Base-by-base conservation (phyloP, 2,797 vertebrate genomes). In the Myotis planiceps region DNA sequence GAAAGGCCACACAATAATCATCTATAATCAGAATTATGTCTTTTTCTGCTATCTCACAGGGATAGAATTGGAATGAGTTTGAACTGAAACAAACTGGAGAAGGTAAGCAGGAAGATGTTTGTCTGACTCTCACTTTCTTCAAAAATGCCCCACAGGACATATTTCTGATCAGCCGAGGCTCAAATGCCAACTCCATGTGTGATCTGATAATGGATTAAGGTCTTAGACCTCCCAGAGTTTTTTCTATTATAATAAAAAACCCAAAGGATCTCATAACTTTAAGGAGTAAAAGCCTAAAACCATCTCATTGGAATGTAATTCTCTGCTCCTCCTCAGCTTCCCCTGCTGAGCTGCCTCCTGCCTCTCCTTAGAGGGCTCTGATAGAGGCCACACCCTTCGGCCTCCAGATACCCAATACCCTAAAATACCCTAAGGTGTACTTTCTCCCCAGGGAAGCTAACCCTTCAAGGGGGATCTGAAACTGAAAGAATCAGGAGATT, bases 191-290 rank as follows among this genome's bases (percentile, higher is more conserved):
- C 13, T 83, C 42, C 3, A 23, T 27, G 9, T n/a, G 5, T 37
- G 13, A 49, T 45, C 29, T 80, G 23, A 42, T 19, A 21, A 74
- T 47, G 32, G 29, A 55, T 79, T 74, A 49, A 66, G 29, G 27
- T 53, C 12, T 88, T 85, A 68, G 18, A 8, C 32, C 2, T 78
- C 27, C 10, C 21, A 39, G n/a, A 32, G 12, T 88, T 55, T 63
- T 60, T 75, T 80, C 9, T 32, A 66, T 65, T 88, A 88, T 88
- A 53, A 60, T 55, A 88, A 63, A 63, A 25, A 92, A 76, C 23
- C 88, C 37, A 80, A 93, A 88, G 27, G 25, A 16, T 69, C 16
- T 14, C 15, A 29, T 25, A 27, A 60, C 6, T 65, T 76, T 34
- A 65, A 81, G 42, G 71, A 58, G 18, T 63, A 10, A 58, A 69